Evolutionary conservation across 1,140 invertebrate genomes (phyloP).

Genomic region (Scaptomyza hsui): DNA sequence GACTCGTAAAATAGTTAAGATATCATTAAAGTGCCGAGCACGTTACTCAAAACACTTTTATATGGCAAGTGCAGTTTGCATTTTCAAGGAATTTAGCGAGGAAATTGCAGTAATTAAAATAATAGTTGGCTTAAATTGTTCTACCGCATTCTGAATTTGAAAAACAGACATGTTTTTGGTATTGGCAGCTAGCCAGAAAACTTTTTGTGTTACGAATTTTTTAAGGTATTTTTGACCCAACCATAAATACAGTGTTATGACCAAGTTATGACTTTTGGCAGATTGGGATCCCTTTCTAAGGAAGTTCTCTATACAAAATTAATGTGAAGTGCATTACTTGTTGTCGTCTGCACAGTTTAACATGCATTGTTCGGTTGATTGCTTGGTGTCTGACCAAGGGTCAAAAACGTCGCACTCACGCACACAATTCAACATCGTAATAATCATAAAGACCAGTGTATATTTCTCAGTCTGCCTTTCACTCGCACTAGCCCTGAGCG

Average conservation of each 20-base stretch:
- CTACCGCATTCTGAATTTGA: no score
- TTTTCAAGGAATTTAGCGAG: not conserved
- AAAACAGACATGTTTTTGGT: no score
- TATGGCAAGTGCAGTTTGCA: slow-evolving; percentile 5
- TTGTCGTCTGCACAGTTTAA: slow-evolving; percentile 7
- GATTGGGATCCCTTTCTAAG: not conserved
- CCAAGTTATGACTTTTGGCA: not conserved
- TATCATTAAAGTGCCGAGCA: slow-evolving; percentile 27
- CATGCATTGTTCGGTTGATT: not conserved
- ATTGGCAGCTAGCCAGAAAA: no score
- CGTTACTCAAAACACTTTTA: slow-evolving; percentile 10
- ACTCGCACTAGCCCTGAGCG: slow-evolving; percentile 16
- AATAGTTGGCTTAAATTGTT: not conserved
- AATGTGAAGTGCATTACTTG: slow-evolving; percentile 6
- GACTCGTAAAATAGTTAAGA: slow-evolving; percentile 19
- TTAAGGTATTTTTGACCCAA: no score
- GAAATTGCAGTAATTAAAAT: not conserved
- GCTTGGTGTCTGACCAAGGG: slow-evolving; percentile 33
- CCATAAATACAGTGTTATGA: no score
- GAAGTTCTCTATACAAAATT: not conserved
- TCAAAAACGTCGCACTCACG: slow-evolving; percentile 27
- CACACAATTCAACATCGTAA: slow-evolving; percentile 49
- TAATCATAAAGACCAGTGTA: slow-evolving; percentile 26
- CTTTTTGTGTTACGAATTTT: no score
- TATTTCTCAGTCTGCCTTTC: slow-evolving; percentile 35